Evolutionary conservation across 2,888 invertebrate species (phyloP), one percentile per base, ranked within the genome.

Genomic region (Chloroclystis v-ata): DNA sequence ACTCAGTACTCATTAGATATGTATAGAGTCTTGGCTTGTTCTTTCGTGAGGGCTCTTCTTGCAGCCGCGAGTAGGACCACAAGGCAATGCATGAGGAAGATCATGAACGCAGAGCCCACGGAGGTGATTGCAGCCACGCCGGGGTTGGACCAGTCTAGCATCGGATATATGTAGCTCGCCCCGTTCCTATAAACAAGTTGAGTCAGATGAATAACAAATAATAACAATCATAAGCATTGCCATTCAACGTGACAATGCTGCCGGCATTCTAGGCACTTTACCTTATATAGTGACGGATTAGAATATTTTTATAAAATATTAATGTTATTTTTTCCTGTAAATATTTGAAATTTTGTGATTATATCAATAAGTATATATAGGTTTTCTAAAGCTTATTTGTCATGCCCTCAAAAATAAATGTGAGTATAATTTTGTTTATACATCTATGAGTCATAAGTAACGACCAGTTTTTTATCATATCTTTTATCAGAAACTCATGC

Each of bases 91-190:
- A 93, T 70, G 25, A 92, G 47, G 11, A 91, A 69, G 28, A 93
- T 79, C 59, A 91, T 89, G 0, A 90, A 56, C 0, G 91, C 81
- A 12, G 92, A 91, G 4, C 90, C 89, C 0, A 90, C 67, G 37
- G 91, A 89, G 35, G 92, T 87, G 3, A 90, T 67, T 7, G 89
- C 61, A 0, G 94, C 90, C 43, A 73, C 65, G 4, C 89, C 88
- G 0, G 94, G 93, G 32, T 89, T 87, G 12, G 89, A 77, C 95
- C 95, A 96, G 79, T 95, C 91, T 60, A 96, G 75, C 63, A 94
- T 90, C 32, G 92, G 91, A 77, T 96, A 96, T 56, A 96, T 93
- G 67, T 89, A 92, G 33, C 79, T 79, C 30, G 89, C 75, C 12
- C 92, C 92, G 57, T 88, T 82, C 56, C 93, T 92, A 75, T 12